Percentiles rank a stretch among this genome's conserved stretches.
Evolutionary conservation across 92 coral and sea anemone genomes (phyloP).

Genomic region (Palythoa grandiflora): DNA sequence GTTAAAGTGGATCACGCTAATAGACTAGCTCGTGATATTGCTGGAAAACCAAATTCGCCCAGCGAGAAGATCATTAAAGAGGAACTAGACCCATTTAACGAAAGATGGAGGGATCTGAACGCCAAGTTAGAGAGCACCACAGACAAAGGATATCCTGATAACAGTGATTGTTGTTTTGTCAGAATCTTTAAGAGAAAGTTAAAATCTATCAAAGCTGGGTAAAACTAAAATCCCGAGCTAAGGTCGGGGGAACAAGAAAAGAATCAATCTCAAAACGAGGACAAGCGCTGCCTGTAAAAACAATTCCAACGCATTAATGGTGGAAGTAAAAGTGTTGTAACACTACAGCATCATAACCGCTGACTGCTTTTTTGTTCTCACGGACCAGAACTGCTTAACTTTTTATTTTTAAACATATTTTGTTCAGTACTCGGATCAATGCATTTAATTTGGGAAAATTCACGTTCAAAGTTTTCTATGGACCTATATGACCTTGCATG

Average conservation of each 20-base stretch:
- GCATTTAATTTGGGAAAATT: no score
- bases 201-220: conserved; percentile 57
- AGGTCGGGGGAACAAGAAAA: neutral
- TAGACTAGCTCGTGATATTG: conserved; percentile 69
- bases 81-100: conserved; percentile 78
- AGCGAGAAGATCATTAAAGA: conserved; percentile 70
- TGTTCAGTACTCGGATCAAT: no score
- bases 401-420: no score
- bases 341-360: no score
- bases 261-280: neutral
- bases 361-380: no score
- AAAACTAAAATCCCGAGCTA: neutral
- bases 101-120: conserved; percentile 74
- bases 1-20: conserved; percentile 74
- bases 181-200: conserved; percentile 77
- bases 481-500: no score
- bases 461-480: no score
- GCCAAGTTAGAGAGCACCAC: conserved; percentile 82
- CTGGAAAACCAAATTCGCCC: conserved; percentile 70
- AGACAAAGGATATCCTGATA: conserved; percentile 85
- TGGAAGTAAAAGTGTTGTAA: no score
- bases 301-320: no score
- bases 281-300: no score
- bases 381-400: no score
- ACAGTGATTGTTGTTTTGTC: conserved; percentile 74